Conservation (phyloP, 1,140 invertebrate genomes). For the Aethina tumida region DNA sequence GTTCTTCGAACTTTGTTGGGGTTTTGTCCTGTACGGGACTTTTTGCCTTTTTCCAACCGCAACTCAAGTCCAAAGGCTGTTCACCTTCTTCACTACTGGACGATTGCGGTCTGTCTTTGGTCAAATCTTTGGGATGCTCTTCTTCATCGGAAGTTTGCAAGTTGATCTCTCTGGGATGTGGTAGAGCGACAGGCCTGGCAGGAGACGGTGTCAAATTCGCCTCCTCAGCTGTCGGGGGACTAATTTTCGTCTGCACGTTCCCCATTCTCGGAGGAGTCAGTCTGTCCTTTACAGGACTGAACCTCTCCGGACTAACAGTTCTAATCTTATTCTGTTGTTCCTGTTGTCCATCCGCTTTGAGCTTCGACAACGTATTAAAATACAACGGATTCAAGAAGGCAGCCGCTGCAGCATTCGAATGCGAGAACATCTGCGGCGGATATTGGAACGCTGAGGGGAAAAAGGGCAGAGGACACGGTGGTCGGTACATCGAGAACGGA, state of each 20-base stretch:
- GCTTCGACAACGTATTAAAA: conserved; percentile 36
- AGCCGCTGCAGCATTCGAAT: conserved; percentile 32
- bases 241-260: conserved; percentile 42
- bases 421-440: conserved; percentile 43
- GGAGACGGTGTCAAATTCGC: conserved; percentile 54
- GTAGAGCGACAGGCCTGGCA: conserved; percentile 41
- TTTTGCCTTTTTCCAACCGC: conserved; percentile 41
- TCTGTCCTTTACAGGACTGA: conserved; percentile 32
- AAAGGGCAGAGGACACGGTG: conserved; percentile 41
- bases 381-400: conserved; percentile 44
- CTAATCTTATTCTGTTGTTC: conserved; percentile 27
- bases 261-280: conserved; percentile 38
- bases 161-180: conserved; percentile 34
- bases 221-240: conserved; percentile 54
- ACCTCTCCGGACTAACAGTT: conserved; percentile 21
- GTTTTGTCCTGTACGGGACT: conserved; percentile 5
- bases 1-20: conserved; percentile 9
- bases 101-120: conserved; percentile 14
- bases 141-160: conserved; percentile 18
- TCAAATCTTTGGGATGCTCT: conserved; percentile 28
- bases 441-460: conserved; percentile 40
- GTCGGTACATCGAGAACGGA: conserved; percentile 58
- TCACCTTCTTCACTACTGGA: conserved; percentile 38
- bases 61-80: conserved; percentile 64
- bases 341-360: conserved; percentile 31